Evolutionary conservation across 2,888 invertebrate species (phyloP).

Genomic region (Agapostemon virescens): DNA sequence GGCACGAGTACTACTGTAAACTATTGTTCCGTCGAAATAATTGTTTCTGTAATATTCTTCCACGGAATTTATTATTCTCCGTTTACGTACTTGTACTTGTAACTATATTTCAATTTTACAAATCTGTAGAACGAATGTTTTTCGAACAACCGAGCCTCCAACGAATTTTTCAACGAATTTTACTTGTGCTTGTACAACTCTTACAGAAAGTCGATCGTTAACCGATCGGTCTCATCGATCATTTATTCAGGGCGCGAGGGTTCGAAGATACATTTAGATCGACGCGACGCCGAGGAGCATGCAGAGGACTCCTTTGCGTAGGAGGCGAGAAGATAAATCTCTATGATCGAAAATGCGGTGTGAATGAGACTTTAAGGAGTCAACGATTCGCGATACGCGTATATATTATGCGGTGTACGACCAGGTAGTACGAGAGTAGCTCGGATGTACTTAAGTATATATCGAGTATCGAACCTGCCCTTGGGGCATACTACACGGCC

Average conservation of each 20-base stretch:
- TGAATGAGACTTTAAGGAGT: conserved; percentile 52
- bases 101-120: not conserved
- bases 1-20: not conserved
- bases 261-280: not conserved
- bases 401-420: conserved; percentile 49
- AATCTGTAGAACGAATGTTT: not conserved
- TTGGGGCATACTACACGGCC: conserved; percentile 48
- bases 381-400: conserved; percentile 53
- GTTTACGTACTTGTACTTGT: not conserved
- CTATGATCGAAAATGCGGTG: conserved; percentile 40
- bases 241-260: not conserved
- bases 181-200: not conserved
- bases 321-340: conserved; percentile 27
- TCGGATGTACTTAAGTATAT: conserved; percentile 59
- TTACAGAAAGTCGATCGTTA: not conserved
- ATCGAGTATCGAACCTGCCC: conserved; percentile 63
- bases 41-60: not conserved
- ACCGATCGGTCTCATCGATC: not conserved
- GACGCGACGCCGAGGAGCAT: not conserved
- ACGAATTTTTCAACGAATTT: not conserved
- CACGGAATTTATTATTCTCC: too few relatives aligned
- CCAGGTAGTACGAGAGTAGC: conserved; percentile 59
- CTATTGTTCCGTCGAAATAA: not conserved
- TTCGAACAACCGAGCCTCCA: not conserved
- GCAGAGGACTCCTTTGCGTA: not conserved